These are phyloP conservation scores for Typhlomys cinereus DNA, from an alignment of 2,113 vertebrate species.

Conservation along the genomic window DNA sequence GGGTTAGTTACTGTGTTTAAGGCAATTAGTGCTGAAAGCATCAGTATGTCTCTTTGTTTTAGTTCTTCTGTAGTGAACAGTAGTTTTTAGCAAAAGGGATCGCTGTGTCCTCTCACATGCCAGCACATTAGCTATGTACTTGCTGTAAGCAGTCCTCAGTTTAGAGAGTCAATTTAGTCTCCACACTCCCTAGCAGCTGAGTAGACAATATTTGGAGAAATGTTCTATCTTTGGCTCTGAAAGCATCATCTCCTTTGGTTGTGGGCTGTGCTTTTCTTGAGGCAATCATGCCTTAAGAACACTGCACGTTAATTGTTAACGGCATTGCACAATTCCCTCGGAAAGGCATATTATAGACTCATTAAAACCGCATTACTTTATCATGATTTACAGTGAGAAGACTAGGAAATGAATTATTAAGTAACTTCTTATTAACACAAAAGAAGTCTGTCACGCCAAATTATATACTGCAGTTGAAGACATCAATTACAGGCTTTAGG, in stretches of 20 bases:
- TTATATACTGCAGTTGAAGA: slow-evolving; percentile 39
- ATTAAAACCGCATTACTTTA: slow-evolving; percentile 70
- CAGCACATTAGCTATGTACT: not conserved
- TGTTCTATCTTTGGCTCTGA: not conserved
- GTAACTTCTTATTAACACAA: slow-evolving; percentile 56
- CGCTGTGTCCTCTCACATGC: not conserved
- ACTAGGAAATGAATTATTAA: slow-evolving; percentile 71
- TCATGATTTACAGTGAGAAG: slow-evolving; percentile 61
- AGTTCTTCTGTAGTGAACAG: not conserved
- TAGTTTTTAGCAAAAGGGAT: not conserved
- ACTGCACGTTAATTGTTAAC: slow-evolving; percentile 23
- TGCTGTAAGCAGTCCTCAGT: not conserved
- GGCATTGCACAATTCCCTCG: slow-evolving; percentile 34
- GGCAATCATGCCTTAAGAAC: slow-evolving; percentile 29
- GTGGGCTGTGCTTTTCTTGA: not conserved
- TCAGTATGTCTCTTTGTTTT: not conserved
- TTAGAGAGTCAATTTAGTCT: not conserved
- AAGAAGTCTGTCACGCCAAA: slow-evolving; percentile 70
- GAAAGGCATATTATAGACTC: slow-evolving; percentile 67
- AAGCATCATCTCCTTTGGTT: not conserved
- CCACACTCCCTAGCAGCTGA: not conserved
- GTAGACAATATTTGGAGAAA: not conserved
- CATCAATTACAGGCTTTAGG: slow-evolving; percentile 56
- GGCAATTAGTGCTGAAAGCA: slow-evolving; percentile 18
- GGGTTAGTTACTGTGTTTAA: not conserved